These are phyloP conservation scores for Ammodytes marinus DNA, from an alignment of 2,113 vertebrate species.

Conservation along the genomic window DNA sequence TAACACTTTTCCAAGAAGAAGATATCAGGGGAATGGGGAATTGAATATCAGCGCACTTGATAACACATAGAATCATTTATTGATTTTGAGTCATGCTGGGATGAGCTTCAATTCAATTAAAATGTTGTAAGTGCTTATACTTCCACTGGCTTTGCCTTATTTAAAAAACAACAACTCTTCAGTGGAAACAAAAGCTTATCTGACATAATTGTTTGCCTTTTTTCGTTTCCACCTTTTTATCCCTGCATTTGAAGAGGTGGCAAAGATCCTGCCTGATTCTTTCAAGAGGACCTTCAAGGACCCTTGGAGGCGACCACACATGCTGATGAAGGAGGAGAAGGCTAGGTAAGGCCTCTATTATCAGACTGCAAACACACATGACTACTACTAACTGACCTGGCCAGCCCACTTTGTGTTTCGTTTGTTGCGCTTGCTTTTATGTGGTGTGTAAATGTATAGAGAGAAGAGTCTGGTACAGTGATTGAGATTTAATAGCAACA, in stretches of 20 bases:
- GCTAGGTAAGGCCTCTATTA: slow-evolving; percentile 81
- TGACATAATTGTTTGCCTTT: slow-evolving; percentile 12
- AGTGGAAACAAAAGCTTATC: background rate
- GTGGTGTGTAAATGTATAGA: slow-evolving; percentile 14
- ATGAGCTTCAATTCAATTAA: background rate
- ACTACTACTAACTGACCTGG: background rate
- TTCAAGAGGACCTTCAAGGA: slow-evolving; percentile 90
- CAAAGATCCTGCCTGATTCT: slow-evolving; percentile 87
- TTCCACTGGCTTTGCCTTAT: background rate
- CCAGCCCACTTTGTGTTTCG: slow-evolving; percentile 15
- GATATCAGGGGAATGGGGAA: slow-evolving; percentile 7
- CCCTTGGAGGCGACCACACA: slow-evolving; percentile 86
- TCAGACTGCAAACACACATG: slow-evolving; percentile 34
- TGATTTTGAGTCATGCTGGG: background rate
- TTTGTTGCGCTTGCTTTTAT: slow-evolving; percentile 21
- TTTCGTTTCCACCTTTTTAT: background rate
- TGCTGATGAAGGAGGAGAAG: slow-evolving; percentile 81
- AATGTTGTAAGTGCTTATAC: background rate
- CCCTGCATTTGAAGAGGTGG: slow-evolving; percentile 82
- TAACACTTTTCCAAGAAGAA: slow-evolving; percentile 25
- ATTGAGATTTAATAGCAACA: background rate
- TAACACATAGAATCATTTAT: slow-evolving; percentile 4
- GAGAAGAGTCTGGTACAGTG: background rate
- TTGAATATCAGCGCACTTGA: background rate
- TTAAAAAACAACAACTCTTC: background rate